phyloP scores from a whole-genome alignment of 2,888 invertebrate species.

The Ophion slaviceki region DNA sequence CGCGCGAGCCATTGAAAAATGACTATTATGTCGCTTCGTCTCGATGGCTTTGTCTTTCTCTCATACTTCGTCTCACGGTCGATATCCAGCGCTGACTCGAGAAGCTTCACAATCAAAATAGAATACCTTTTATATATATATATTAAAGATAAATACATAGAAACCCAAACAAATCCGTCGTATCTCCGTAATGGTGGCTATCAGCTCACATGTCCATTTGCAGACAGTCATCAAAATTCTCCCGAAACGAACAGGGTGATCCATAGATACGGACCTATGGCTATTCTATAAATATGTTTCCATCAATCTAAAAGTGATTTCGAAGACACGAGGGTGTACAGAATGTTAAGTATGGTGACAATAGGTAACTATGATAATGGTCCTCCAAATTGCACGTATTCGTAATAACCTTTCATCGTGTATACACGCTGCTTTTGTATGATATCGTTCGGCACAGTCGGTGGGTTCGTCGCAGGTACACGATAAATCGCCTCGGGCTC shows the following conservation, averaged over 20 bases:
- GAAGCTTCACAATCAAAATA: constrained; percentile 42
- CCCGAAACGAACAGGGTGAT: background rate
- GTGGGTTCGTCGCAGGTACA: background rate
- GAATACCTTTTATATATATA: constrained; percentile 3
- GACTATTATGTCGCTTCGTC: constrained; percentile 1
- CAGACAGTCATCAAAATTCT: background rate
- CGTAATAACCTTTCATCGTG: background rate
- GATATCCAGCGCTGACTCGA: constrained; percentile 25
- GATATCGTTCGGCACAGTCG: background rate
- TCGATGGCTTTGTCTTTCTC: constrained; percentile 13
- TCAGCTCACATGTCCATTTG: background rate
- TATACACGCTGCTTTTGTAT: background rate
- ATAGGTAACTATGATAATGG: background rate
- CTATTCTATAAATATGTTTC: too few species aligned
- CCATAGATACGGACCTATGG: background rate
- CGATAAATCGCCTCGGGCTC: constrained; percentile 18
- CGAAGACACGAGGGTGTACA: background rate
- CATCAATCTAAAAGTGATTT: background rate
- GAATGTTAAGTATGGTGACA: background rate
- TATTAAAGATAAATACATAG: background rate
- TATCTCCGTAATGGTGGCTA: background rate
- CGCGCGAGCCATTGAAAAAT: background rate
- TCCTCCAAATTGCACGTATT: background rate
- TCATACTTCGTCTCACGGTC: constrained; percentile 21
- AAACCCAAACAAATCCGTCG: background rate